Evolutionary conservation across 1,140 invertebrate species (phyloP).

Genomic region (Artemia franciscana): DNA sequence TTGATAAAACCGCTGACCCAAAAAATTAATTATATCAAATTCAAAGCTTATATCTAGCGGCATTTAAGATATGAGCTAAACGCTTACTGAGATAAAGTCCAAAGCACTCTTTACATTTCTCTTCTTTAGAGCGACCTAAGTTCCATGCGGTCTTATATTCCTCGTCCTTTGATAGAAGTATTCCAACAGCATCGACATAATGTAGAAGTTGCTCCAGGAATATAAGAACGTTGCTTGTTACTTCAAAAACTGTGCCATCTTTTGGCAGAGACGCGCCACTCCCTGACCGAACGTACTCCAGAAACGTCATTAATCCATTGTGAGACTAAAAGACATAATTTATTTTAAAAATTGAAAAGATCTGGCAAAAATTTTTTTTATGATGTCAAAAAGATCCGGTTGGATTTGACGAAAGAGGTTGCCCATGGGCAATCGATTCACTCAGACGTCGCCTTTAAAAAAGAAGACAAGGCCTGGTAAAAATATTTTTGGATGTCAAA

Average conservation of each 20-base stretch:
- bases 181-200: slow-evolving; percentile 47
- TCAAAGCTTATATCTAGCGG: too few relatives aligned
- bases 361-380: neutral
- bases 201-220: slow-evolving; percentile 61
- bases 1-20: too few relatives aligned
- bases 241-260: slow-evolving; percentile 88
- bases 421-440: too few relatives aligned
- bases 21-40: too few relatives aligned
- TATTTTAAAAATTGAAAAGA: neutral
- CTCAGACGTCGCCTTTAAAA: too few relatives aligned
- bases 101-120: slow-evolving; percentile 34
- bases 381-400: too few relatives aligned
- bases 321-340: slow-evolving; percentile 15
- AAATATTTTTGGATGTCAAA: too few relatives aligned
- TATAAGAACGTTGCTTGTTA: slow-evolving; percentile 74
- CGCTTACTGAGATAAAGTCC: slow-evolving; percentile 47
- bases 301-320: slow-evolving; percentile 75
- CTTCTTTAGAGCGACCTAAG: slow-evolving; percentile 17
- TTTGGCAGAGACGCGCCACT: slow-evolving; percentile 56
- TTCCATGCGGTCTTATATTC: slow-evolving; percentile 15
- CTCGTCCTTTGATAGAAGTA: slow-evolving; percentile 32
- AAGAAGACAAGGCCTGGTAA: too few relatives aligned
- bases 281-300: slow-evolving; percentile 66
- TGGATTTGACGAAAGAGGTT: too few relatives aligned
- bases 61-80: too few relatives aligned